Evolutionary conservation across 2,797 vertebrate genomes (phyloP).

Genomic region (Periparus ater): DNA sequence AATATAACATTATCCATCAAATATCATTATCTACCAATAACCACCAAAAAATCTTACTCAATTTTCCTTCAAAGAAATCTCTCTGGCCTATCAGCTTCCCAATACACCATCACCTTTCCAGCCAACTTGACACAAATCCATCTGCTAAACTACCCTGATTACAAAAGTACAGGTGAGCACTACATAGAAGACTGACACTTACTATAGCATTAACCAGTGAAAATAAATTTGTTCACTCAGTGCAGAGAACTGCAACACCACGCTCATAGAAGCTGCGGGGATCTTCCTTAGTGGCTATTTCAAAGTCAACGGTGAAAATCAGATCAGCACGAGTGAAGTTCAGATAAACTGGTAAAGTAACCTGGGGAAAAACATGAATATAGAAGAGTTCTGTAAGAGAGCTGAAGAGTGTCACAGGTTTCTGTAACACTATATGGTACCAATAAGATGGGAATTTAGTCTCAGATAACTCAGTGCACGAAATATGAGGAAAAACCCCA

Average conservation of each 20-base stretch:
- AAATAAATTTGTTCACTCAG: slow-evolving; percentile 78
- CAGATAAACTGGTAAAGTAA: slow-evolving; percentile 96
- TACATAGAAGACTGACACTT: background rate
- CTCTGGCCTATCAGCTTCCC: background rate
- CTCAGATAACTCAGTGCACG: background rate
- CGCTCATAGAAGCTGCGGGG: slow-evolving; percentile 98
- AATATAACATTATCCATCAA: background rate
- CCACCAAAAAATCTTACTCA: background rate
- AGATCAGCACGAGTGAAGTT: slow-evolving; percentile 97
- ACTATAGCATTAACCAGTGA: background rate
- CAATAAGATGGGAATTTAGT: background rate
- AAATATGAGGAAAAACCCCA: background rate
- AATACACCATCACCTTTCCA: fast-evolving
- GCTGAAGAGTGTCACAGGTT: background rate
- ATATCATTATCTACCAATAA: background rate
- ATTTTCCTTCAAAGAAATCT: background rate
- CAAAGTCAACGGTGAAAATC: slow-evolving; percentile 97
- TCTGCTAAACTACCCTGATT: background rate
- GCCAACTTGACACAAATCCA: slow-evolving; percentile 20
- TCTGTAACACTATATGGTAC: fast-evolving
- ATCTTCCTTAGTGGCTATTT: slow-evolving; percentile 96
- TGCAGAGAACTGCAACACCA: slow-evolving; percentile 94
- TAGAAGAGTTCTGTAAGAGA: background rate
- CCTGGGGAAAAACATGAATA: slow-evolving; percentile 70
- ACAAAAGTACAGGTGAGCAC: background rate